A percentile compares a stretch with the other conserved stretches of the same genome.
Evolutionary conservation across 2,113 vertebrate species (phyloP).

Genomic region (Corydoras sp.): DNA sequence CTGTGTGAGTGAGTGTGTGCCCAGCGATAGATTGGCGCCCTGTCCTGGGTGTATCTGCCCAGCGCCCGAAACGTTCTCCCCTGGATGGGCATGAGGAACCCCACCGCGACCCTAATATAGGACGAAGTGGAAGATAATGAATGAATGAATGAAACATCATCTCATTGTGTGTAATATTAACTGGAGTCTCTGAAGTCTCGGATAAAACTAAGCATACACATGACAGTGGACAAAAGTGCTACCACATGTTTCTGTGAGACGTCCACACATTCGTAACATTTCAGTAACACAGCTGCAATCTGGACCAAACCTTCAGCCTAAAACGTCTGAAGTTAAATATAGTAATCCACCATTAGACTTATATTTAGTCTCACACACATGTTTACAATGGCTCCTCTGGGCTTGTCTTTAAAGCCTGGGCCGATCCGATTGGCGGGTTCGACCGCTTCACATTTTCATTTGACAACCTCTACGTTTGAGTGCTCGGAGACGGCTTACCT

Average conservation of each 20-base stretch:
- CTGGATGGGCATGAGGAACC: no score
- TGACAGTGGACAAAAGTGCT: not conserved
- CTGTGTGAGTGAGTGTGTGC: no score
- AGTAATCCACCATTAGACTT: slow-evolving; percentile 54
- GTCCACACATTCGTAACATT: not conserved
- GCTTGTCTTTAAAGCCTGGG: slow-evolving; percentile 29
- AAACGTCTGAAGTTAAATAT: slow-evolving; percentile 44
- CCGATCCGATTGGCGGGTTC: slow-evolving; percentile 2
- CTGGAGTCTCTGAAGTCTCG: no score
- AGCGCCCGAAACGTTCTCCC: no score
- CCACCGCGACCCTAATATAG: no score
- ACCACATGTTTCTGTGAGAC: not conserved
- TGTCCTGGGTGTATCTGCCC: no score
- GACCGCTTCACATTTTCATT: not conserved
- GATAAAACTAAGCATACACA: no score
- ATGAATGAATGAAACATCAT: no score
- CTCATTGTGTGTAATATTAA: no score
- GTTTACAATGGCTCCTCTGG: slow-evolving; percentile 26
- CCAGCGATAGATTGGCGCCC: no score
- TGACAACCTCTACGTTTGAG: not conserved
- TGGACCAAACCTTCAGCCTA: slow-evolving; percentile 38
- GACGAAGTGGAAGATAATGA: no score
- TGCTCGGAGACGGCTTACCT: slow-evolving; percentile 62
- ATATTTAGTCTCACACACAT: slow-evolving; percentile 50
- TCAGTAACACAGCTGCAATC: slow-evolving; percentile 34